Base-by-base conservation (phyloP, 2,888 invertebrate genomes). In the Campoplex capitator region DNA sequence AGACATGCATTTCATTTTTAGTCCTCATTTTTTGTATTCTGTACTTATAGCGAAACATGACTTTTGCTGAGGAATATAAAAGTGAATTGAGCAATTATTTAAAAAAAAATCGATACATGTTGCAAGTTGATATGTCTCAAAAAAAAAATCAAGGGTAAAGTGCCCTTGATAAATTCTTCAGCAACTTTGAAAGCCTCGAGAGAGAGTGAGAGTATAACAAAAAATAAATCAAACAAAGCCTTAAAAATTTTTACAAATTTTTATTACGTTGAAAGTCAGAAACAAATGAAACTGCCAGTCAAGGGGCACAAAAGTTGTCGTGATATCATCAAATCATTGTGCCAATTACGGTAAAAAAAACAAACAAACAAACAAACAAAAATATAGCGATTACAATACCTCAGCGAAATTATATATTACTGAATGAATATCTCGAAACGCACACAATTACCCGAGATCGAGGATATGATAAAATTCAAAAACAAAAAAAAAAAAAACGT, bases 281-380 rank as follows among this genome's bases (percentile, higher is more conserved):
- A 73, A 82, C 58, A 67, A 74, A 79, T 58, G 32, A 82, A 82
- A 87, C 87, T 87, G 87, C 87, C 87, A 84, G 84, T 62, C 78
- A 35, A 75, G 54, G 42, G 84, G 84, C 84, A 84, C 86, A 86
- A 86, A 80, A 62, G 32, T 86, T 78, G 75, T 77, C 80, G 84
- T 87, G 81, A 84, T 84, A 84, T 87, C 65, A 68, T 56, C 62
- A 78, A 84, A 87, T 87, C 77, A 82, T 87, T 80, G 87, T 87
- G 87, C 87, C 87, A 87, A 87, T 84, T 74, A 82, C 54, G 87
- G 81, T 84, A 78, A 45, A 45, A 45, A 38, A 7, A 38, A 38
- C 75, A 42, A 6, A 42, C 1, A 38, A 83, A 81, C 45, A 62
- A 74, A 32, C n/a, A 45, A 45, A 62, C 11, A 76, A 35, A 65